These are phyloP conservation scores for Xanthorhoe designata DNA, from an alignment of 2,888 invertebrate genomes.

Conservation along the genomic window DNA sequence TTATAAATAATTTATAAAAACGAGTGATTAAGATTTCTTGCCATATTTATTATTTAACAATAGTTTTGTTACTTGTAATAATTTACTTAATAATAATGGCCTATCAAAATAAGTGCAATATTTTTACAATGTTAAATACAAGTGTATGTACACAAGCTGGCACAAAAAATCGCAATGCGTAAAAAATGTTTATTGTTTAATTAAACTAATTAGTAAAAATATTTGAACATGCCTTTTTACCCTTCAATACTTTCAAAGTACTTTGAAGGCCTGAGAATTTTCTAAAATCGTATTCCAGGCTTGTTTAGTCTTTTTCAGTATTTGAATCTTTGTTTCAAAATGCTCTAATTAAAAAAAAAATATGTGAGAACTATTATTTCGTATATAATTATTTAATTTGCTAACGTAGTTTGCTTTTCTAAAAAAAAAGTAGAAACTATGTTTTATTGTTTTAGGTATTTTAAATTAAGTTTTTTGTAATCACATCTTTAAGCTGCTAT, in stretches of 20 bases:
- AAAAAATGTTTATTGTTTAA: slow-evolving; percentile 8
- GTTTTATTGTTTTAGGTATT: neutral
- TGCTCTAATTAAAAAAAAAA: neutral
- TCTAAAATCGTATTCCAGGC: too few species aligned
- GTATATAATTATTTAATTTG: neutral
- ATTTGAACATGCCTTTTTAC: neutral
- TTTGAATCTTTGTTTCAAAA: neutral
- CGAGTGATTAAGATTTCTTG: slow-evolving; percentile 42
- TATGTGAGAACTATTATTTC: neutral
- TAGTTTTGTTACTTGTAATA: slow-evolving; percentile 48
- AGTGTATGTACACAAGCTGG: slow-evolving; percentile 45
- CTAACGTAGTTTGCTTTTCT: slow-evolving; percentile 10
- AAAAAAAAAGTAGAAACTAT: slow-evolving; percentile 1
- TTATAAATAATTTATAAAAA: slow-evolving; percentile 46
- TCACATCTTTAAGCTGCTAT: slow-evolving; percentile 13
- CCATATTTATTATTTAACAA: slow-evolving; percentile 51
- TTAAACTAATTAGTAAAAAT: neutral
- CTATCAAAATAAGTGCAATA: slow-evolving; percentile 64
- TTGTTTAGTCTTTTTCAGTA: too few species aligned
- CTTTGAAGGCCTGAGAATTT: neutral
- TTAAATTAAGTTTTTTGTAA: slow-evolving; percentile 1
- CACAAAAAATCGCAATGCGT: slow-evolving; percentile 51
- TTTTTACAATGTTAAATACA: slow-evolving; percentile 39
- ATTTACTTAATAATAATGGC: slow-evolving; percentile 48
- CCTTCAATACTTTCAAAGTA: neutral